These are phyloP conservation scores for Mermis nigrescens DNA, from an alignment of 2,888 invertebrate genomes.

Conservation along the genomic window DNA sequence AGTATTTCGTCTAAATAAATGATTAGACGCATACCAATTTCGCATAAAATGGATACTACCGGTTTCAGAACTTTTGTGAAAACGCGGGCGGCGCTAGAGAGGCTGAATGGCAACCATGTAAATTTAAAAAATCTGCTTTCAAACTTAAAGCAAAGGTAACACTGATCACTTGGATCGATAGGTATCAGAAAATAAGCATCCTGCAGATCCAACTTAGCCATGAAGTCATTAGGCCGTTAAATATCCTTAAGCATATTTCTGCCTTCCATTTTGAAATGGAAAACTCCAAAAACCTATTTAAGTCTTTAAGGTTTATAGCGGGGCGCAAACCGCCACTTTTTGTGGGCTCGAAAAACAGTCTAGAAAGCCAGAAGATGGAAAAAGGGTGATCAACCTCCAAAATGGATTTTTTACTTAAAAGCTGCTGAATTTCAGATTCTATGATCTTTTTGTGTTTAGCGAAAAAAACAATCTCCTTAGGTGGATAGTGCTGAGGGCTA, in stretches of 20 bases:
- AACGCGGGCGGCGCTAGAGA: neutral
- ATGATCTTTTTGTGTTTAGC: too few species aligned
- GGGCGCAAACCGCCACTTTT: neutral
- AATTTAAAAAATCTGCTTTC: neutral
- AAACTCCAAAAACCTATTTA: neutral
- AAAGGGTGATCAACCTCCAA: too few species aligned
- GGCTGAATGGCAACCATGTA: neutral
- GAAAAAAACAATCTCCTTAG: too few species aligned
- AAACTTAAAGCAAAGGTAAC: neutral
- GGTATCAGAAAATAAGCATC: neutral
- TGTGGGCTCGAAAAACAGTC: neutral
- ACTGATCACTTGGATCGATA: neutral
- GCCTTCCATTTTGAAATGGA: conserved; percentile 2
- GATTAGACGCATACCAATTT: neutral
- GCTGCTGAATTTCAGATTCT: too few species aligned
- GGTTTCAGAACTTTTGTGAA: conserved; percentile 2
- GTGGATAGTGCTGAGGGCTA: too few species aligned
- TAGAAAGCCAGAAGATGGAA: neutral
- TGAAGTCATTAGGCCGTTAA: neutral
- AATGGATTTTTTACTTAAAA: too few species aligned
- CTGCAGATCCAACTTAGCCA: neutral
- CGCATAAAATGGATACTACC: neutral
- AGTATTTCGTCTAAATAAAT: conserved; percentile 2
- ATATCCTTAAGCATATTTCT: neutral
- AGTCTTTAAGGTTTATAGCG: neutral